Conservation (phyloP, 2,888 invertebrate genomes). For the Drosophila kanekoi region DNA sequence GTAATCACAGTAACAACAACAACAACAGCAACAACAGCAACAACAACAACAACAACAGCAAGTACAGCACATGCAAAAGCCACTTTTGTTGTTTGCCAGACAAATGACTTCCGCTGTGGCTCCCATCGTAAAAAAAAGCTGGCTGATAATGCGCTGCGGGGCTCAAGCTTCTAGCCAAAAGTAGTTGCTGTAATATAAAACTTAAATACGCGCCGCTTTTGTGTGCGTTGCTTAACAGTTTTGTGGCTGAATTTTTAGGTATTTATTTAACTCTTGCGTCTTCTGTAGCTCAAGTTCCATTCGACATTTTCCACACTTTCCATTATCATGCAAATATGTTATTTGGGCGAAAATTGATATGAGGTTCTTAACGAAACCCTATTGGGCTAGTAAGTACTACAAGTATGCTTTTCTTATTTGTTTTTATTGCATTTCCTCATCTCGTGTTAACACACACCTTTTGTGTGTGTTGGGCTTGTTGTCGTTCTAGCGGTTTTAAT, state of each 20-base stretch:
- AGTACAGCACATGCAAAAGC: conserved; percentile 54
- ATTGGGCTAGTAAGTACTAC: conserved; percentile 50
- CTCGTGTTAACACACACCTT: conserved; percentile 56
- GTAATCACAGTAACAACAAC: too few relatives aligned
- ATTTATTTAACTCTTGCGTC: conserved; percentile 2
- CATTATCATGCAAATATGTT: conserved; percentile 58
- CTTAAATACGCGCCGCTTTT: conserved; percentile 41
- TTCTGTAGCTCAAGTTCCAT: conserved; percentile 17
- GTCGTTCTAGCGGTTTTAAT: conserved; percentile 66
- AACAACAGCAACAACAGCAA: conserved; percentile 22
- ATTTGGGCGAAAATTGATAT: conserved; percentile 46
- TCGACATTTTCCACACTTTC: conserved; percentile 63
- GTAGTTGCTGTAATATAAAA: conserved; percentile 55
- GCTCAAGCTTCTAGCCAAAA: conserved; percentile 31
- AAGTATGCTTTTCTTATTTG: conserved; percentile 17
- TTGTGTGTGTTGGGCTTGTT: conserved; percentile 29
- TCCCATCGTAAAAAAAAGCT: conserved; percentile 56
- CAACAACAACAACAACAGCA: conserved; percentile 28
- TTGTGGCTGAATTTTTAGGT: conserved; percentile 8
- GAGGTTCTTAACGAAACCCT: conserved; percentile 23
- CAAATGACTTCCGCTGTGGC: conserved; percentile 78
- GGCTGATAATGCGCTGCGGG: background rate
- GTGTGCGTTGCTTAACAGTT: conserved; percentile 42
- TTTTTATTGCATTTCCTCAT: conserved; percentile 58
- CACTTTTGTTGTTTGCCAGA: conserved; percentile 53